Conservation (phyloP, 2,888 invertebrate genomes). For the Glyphotaelius pellucidus region DNA sequence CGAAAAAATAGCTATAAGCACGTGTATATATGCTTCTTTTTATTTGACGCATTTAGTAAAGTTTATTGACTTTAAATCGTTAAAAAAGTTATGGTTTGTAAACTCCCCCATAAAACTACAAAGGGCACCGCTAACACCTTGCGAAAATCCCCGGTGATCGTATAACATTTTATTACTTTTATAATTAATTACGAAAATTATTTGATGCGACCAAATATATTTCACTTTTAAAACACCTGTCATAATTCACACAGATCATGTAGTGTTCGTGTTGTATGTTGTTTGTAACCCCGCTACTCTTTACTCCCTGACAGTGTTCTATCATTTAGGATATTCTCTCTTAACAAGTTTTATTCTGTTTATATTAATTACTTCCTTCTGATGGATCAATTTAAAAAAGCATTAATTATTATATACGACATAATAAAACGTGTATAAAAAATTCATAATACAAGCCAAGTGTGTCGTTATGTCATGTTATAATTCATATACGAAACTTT, state of each 20-base stretch:
- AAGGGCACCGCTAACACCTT: neutral
- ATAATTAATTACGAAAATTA: neutral
- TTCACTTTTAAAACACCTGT: neutral
- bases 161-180: neutral
- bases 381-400: constrained; percentile 14
- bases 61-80: neutral
- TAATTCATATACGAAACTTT: constrained; percentile 11
- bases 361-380: constrained; percentile 25
- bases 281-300: neutral
- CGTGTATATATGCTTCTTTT: neutral
- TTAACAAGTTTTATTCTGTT: constrained; percentile 11
- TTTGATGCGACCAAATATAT: neutral
- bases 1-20: neutral
- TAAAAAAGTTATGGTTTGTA: neutral
- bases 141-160: neutral
- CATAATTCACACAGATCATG: neutral
- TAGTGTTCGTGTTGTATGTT: neutral
- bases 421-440: constrained; percentile 25
- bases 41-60: constrained; percentile 2
- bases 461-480: constrained; percentile 17
- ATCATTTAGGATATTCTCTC: neutral
- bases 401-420: constrained; percentile 24
- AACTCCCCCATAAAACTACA: neutral
- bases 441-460: constrained; percentile 12
- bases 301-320: neutral